phyloP scores from a whole-genome alignment of 1,140 invertebrate genomes.

The Drosophila sucinea region DNA sequence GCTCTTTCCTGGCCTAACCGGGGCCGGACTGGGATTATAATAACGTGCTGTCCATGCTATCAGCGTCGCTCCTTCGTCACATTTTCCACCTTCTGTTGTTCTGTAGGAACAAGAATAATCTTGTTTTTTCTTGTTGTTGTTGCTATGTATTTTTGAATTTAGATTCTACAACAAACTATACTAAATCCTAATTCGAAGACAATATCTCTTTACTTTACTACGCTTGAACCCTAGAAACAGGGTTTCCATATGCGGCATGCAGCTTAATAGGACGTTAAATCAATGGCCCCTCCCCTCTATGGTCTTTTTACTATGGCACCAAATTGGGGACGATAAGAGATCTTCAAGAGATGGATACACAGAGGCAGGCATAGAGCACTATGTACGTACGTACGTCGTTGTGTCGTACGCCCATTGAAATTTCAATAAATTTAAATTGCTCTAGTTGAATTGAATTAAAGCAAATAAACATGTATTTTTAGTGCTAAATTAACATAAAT shows the following conservation, averaged over 20 bases:
- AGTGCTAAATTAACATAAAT: slow-evolving; percentile 81
- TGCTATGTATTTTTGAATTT: neutral
- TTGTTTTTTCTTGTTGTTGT: neutral
- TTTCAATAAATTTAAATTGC: slow-evolving; percentile 81
- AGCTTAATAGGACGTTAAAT: too few species aligned
- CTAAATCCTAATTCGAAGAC: neutral
- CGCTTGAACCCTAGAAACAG: neutral
- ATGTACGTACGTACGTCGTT: slow-evolving; percentile 5
- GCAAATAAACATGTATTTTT: slow-evolving; percentile 71
- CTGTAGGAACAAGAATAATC: slow-evolving; percentile 13
- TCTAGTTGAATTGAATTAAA: slow-evolving; percentile 72
- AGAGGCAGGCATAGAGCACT: too few species aligned
- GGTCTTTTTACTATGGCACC: neutral
- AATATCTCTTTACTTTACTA: neutral
- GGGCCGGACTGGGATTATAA: slow-evolving; percentile 70
- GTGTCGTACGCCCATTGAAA: slow-evolving; percentile 49
- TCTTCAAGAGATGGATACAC: neutral
- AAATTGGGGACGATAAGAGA: neutral
- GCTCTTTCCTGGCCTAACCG: slow-evolving; percentile 22
- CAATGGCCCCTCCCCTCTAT: too few species aligned
- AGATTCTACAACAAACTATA: too few species aligned
- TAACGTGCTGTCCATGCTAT: slow-evolving; percentile 57
- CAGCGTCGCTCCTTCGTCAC: slow-evolving; percentile 53
- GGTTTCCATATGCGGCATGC: neutral
- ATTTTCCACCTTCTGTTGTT: slow-evolving; percentile 69